Evolutionary conservation across 2,888 invertebrate species (phyloP).

Genomic region (Liposcelis brunnea): DNA sequence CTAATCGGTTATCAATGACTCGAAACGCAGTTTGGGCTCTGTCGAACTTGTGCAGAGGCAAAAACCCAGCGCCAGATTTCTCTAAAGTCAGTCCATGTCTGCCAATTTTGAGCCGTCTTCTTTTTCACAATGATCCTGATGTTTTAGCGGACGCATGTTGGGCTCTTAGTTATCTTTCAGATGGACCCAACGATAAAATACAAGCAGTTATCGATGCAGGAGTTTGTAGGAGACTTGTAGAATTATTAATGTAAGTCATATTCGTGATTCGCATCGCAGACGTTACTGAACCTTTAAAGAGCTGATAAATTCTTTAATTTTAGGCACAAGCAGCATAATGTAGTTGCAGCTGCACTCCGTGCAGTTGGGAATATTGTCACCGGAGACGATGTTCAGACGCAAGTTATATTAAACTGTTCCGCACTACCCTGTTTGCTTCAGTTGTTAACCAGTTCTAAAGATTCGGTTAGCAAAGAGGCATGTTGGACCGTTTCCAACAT

Average conservation of each 20-base stretch:
- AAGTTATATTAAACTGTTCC: slow-evolving; percentile 80
- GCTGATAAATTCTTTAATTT: slow-evolving; percentile 20
- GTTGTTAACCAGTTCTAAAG: slow-evolving; percentile 57
- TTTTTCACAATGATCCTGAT: slow-evolving; percentile 77
- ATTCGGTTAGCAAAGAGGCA: slow-evolving; percentile 83
- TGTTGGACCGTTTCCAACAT: slow-evolving; percentile 97
- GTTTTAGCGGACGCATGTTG: slow-evolving; percentile 89
- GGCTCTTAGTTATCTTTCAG: slow-evolving; percentile 87
- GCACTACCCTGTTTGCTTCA: slow-evolving; percentile 70
- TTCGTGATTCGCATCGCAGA: background rate
- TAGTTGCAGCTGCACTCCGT: slow-evolving; percentile 79
- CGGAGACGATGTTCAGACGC: slow-evolving; percentile 91
- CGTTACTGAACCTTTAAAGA: slow-evolving; percentile 22
- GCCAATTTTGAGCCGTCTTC: slow-evolving; percentile 68
- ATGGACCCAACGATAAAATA: slow-evolving; percentile 94
- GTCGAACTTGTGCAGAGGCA: slow-evolving; percentile 93
- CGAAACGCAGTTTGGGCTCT: slow-evolving; percentile 97
- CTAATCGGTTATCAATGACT: slow-evolving; percentile 69
- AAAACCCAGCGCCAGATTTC: slow-evolving; percentile 90
- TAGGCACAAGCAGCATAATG: slow-evolving; percentile 67
- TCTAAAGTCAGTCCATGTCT: slow-evolving; percentile 61
- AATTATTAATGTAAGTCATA: slow-evolving; percentile 39
- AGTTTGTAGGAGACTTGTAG: slow-evolving; percentile 65
- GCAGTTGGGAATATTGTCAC: slow-evolving; percentile 98
- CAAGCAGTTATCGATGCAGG: slow-evolving; percentile 93